Percentiles rank a stretch among this genome's conserved stretches.
phyloP scores from a whole-genome alignment of 2,888 invertebrate species.

The Lepidochrysops patricia region DNA sequence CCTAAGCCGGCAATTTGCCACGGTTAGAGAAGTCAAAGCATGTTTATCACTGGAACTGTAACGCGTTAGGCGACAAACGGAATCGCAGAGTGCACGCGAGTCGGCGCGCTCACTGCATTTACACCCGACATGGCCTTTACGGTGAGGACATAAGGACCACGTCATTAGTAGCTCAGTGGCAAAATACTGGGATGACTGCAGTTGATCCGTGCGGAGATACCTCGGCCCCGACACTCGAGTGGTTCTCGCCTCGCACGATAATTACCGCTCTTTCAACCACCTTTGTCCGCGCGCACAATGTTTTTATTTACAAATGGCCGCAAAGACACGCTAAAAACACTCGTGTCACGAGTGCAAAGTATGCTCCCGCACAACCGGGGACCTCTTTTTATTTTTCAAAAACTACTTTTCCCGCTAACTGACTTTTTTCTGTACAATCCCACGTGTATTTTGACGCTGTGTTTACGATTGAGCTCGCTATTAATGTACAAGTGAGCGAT shows the following conservation, averaged over 20 bases:
- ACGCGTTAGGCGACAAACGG: slow-evolving; percentile 66
- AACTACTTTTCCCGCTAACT: background rate
- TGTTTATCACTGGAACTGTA: slow-evolving; percentile 67
- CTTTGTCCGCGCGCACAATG: slow-evolving; percentile 49
- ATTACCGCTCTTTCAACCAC: slow-evolving; percentile 64
- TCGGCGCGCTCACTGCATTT: background rate
- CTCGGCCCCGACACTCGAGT: slow-evolving; percentile 63
- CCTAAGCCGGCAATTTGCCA: slow-evolving; percentile 38
- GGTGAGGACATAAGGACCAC: too few species aligned
- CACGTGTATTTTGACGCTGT: background rate
- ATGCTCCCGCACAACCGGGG: background rate
- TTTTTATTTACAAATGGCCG: slow-evolving; percentile 30
- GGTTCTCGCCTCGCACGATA: slow-evolving; percentile 64
- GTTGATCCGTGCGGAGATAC: slow-evolving; percentile 70
- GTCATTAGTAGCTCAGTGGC: too few species aligned
- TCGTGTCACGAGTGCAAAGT: slow-evolving; percentile 8
- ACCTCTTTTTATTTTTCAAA: background rate
- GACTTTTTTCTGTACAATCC: background rate
- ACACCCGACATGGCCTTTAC: slow-evolving; percentile 16
- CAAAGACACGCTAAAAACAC: slow-evolving; percentile 14
- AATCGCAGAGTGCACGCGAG: slow-evolving; percentile 60
- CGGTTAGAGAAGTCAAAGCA: slow-evolving; percentile 58
- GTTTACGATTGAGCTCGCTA: background rate
- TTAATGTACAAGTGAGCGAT: background rate
- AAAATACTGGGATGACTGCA: too few species aligned